Evolutionary conservation across 2,888 invertebrate species (phyloP).

Genomic region (Aphidius colemani): DNA sequence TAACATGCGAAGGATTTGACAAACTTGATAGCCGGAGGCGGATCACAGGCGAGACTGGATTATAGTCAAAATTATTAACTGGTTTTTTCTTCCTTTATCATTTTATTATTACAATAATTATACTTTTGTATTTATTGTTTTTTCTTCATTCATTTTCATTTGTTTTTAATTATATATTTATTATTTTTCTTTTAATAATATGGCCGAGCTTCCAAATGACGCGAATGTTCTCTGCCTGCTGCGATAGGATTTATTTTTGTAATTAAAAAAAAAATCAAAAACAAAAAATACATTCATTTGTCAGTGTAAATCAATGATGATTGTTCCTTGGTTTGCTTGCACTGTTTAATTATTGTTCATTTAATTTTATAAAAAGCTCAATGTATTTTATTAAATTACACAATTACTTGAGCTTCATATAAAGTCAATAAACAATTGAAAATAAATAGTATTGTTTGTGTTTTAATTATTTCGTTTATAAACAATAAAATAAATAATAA

Average conservation of each 20-base stretch:
- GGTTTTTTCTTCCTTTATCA: neutral
- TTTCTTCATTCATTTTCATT: conserved; percentile 9
- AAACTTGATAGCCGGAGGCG: conserved; percentile 39
- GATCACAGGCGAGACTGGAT: conserved; percentile 31
- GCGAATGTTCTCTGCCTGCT: conserved; percentile 35
- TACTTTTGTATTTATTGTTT: conserved; percentile 20
- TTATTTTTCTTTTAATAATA: conserved; percentile 19
- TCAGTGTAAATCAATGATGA: neutral
- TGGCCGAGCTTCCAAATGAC: conserved; percentile 35
- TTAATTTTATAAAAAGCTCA: conserved; percentile 20
- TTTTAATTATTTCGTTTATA: conserved; percentile 5
- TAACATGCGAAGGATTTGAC: conserved; percentile 14
- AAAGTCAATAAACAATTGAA: neutral
- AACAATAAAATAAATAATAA: neutral
- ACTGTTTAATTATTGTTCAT: conserved; percentile 18
- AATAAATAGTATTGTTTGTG: neutral
- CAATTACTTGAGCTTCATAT: conserved; percentile 7
- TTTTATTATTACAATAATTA: conserved; percentile 19
- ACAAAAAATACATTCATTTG: neutral
- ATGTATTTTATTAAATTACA: neutral
- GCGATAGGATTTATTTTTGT: conserved; percentile 9
- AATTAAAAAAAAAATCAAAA: conserved; percentile 17
- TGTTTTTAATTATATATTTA: conserved; percentile 15
- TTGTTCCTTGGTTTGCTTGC: conserved; percentile 22
- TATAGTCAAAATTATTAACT: conserved; percentile 13